A percentile compares a stretch with the other conserved stretches of the same genome.
These are phyloP conservation scores for Drosophila sulfurigaster DNA, from an alignment of 1,140 invertebrate genomes.

Conservation along the genomic window DNA sequence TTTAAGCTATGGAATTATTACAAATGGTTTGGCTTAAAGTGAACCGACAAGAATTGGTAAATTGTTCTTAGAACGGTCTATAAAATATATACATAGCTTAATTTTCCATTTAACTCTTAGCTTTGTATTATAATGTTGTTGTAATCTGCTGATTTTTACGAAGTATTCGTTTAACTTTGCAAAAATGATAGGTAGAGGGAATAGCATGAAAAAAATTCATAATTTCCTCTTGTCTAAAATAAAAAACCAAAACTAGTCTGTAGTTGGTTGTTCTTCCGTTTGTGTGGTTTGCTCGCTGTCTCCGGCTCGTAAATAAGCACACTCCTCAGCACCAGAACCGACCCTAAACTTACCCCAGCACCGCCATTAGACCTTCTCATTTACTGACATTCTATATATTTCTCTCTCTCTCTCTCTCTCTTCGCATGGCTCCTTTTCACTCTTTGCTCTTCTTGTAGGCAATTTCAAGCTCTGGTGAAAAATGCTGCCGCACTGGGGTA, in stretches of 20 bases:
- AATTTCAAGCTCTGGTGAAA: slow-evolving; percentile 70
- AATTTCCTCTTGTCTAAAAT: slow-evolving; percentile 64
- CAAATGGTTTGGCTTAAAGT: neutral
- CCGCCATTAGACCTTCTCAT: slow-evolving; percentile 12
- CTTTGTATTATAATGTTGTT: no score
- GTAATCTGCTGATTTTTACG: no score
- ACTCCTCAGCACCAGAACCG: neutral
- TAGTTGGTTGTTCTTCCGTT: slow-evolving; percentile 59
- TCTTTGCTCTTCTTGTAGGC: slow-evolving; percentile 57
- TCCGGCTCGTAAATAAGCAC: slow-evolving; percentile 63
- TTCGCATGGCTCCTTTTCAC: slow-evolving; percentile 24
- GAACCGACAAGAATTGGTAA: no score
- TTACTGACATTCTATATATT: slow-evolving; percentile 22
- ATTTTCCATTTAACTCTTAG: no score
- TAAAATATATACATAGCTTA: no score
- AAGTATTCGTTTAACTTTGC: no score
- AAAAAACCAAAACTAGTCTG: slow-evolving; percentile 20
- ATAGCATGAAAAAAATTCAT: slow-evolving; percentile 60
- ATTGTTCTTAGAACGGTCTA: no score
- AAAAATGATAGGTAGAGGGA: neutral
- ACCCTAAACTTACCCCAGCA: neutral
- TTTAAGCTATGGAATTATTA: neutral
- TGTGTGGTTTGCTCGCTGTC: slow-evolving; percentile 39
- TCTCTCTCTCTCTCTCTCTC: neutral
- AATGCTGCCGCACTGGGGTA: slow-evolving; percentile 61